Conservation (phyloP, 2,113 vertebrate species). For the Cathartes aura region DNA sequence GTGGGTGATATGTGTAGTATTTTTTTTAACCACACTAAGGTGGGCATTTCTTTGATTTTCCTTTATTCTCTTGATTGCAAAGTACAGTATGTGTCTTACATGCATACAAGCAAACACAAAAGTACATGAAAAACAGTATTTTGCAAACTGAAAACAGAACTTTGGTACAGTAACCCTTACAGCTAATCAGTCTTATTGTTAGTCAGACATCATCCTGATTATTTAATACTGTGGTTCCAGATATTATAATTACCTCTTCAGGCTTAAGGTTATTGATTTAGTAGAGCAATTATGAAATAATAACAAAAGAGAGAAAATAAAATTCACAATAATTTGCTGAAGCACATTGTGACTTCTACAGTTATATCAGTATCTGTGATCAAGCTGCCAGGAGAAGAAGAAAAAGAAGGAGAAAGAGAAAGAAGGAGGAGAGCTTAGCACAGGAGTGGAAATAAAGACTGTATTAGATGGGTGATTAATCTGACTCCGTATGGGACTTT, state of each 20-base stretch:
- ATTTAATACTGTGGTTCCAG: background rate
- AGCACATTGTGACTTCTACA: background rate
- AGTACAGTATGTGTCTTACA: background rate
- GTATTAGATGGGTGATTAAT: background rate
- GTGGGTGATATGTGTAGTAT: background rate
- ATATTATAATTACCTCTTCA: constrained; percentile 9
- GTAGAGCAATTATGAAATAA: background rate
- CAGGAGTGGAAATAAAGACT: background rate
- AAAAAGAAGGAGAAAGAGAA: background rate
- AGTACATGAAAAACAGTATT: constrained; percentile 40
- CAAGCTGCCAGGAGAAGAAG: background rate
- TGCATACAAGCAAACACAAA: constrained; percentile 13
- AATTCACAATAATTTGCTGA: background rate
- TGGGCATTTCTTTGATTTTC: constrained; percentile 50
- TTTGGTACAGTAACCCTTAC: background rate
- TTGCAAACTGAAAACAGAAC: constrained; percentile 43
- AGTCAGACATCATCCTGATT: background rate
- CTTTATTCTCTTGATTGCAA: constrained; percentile 63
- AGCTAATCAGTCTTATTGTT: constrained; percentile 38
- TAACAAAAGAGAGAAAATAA: background rate
- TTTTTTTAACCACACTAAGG: constrained; percentile 21
- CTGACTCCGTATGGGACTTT: background rate
- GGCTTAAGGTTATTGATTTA: background rate
- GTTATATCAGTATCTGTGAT: background rate
- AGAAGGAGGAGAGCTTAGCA: background rate